phyloP scores from a whole-genome alignment of 2,113 vertebrate genomes.

The Antennarius striatus region DNA sequence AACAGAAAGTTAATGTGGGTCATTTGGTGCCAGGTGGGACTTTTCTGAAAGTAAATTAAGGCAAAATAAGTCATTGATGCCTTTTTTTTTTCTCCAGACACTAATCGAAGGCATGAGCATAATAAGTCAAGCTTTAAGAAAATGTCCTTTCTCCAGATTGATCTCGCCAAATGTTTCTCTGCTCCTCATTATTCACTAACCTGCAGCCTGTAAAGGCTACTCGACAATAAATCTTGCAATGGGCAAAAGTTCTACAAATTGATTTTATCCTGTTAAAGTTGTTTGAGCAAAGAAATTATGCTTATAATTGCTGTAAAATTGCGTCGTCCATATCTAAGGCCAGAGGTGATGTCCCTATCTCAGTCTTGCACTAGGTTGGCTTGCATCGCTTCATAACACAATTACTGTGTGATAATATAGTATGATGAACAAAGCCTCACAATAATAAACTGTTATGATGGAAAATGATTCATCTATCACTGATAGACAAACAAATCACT shows the following conservation, averaged over 20 bases:
- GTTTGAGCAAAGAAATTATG: conserved; percentile 46
- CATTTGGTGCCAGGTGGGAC: conserved; percentile 50
- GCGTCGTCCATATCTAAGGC: conserved; percentile 10
- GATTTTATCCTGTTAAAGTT: conserved; percentile 62
- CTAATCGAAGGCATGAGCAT: conserved; percentile 67
- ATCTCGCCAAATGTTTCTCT: conserved; percentile 55
- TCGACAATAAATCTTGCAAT: conserved; percentile 48
- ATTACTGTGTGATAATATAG: neutral
- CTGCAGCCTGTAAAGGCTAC: conserved; percentile 44
- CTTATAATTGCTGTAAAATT: conserved; percentile 34
- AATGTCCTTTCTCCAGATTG: conserved; percentile 60
- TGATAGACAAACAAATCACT: no score
- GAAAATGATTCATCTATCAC: no score
- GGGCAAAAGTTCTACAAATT: conserved; percentile 54
- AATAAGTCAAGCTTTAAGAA: conserved; percentile 68
- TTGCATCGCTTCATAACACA: no score
- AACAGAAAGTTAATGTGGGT: conserved; percentile 50
- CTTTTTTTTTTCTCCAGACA: conserved; percentile 56
- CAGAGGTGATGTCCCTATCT: neutral
- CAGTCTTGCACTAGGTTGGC: neutral
- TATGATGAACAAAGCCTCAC: neutral
- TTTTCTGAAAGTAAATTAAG: conserved; percentile 61
- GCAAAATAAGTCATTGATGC: conserved; percentile 52
- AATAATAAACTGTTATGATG: neutral
- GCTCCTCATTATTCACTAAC: conserved; percentile 67